phyloP scores from a whole-genome alignment of 2,797 vertebrate genomes.

The Esox lucius region DNA sequence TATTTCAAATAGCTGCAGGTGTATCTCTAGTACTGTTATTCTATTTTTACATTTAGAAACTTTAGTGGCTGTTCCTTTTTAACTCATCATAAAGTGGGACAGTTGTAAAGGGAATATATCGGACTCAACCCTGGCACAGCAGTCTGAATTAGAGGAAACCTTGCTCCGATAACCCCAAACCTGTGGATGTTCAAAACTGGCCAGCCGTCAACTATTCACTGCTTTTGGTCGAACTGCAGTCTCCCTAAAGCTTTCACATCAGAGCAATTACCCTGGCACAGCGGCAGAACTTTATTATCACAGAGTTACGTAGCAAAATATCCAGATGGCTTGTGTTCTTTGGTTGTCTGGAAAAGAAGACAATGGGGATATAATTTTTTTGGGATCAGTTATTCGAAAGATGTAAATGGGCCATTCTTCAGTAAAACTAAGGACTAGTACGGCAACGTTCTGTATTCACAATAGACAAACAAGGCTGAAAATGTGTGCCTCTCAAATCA shows the following conservation, averaged over 20 bases:
- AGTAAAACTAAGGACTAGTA: slow-evolving; percentile 1
- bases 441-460: slow-evolving; percentile 19
- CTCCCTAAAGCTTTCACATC: slow-evolving; percentile 25
- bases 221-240: slow-evolving; percentile 22
- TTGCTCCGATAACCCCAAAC: slow-evolving; percentile 20
- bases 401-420: slow-evolving; percentile 30
- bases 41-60: background rate
- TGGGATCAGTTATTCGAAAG: background rate
- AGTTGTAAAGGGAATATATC: background rate
- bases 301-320: slow-evolving; percentile 29
- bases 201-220: slow-evolving; percentile 18
- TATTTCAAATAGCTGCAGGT: background rate
- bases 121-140: background rate
- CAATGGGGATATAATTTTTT: slow-evolving; percentile 24
- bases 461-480: slow-evolving; percentile 18
- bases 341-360: slow-evolving; percentile 13
- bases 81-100: background rate
- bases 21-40: background rate
- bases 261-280: slow-evolving; percentile 15
- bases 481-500: slow-evolving; percentile 27
- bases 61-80: too few species aligned
- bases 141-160: background rate
- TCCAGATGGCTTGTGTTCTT: slow-evolving; percentile 5
- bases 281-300: slow-evolving; percentile 25
- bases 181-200: slow-evolving; percentile 48